Percentiles rank a stretch among this genome's conserved stretches.
These are phyloP conservation scores for Sebastes variabilis DNA, from an alignment of 2,797 vertebrate species.

Conservation along the genomic window DNA sequence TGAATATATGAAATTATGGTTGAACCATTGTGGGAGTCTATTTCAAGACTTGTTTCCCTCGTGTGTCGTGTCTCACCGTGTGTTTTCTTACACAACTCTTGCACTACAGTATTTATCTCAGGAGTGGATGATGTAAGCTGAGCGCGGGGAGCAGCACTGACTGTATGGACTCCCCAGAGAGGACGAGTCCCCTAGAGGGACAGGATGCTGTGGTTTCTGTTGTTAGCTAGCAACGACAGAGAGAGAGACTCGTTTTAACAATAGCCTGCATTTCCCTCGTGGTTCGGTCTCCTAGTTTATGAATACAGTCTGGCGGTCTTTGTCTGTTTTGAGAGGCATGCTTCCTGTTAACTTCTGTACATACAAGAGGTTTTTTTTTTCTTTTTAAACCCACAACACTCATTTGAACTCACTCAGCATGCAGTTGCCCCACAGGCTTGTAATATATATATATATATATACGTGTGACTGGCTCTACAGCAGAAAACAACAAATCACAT, in stretches of 20 bases:
- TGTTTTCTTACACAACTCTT: slow-evolving; percentile 39
- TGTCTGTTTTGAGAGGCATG: slow-evolving; percentile 3
- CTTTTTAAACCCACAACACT: slow-evolving; percentile 9
- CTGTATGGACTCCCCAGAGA: slow-evolving; percentile 19
- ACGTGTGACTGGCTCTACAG: slow-evolving; percentile 29
- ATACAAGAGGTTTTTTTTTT: not conserved
- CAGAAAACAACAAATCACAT: slow-evolving; percentile 48
- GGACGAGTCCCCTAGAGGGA: slow-evolving; percentile 15
- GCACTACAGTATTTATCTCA: slow-evolving; percentile 41
- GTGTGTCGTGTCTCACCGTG: not conserved
- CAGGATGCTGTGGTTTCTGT: slow-evolving; percentile 28
- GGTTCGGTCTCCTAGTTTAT: not conserved
- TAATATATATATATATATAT: slow-evolving; percentile 6
- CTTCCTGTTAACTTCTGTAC: slow-evolving; percentile 11
- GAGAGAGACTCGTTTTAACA: slow-evolving; percentile 28
- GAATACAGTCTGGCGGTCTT: not conserved
- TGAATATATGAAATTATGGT: not conserved
- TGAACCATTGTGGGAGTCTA: slow-evolving; percentile 2
- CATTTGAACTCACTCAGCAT: slow-evolving; percentile 43
- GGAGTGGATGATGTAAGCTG: slow-evolving; percentile 46
- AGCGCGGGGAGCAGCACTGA: slow-evolving; percentile 8
- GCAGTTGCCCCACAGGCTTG: slow-evolving; percentile 14
- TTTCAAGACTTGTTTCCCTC: not conserved
- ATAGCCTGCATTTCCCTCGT: slow-evolving; percentile 1
- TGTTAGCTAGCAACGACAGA: slow-evolving; percentile 30